Percentiles rank a stretch among this genome's conserved stretches.
These are phyloP conservation scores for Lepilemur septentrionalis DNA, from an alignment of 2,797 vertebrate species.

Conservation along the genomic window DNA sequence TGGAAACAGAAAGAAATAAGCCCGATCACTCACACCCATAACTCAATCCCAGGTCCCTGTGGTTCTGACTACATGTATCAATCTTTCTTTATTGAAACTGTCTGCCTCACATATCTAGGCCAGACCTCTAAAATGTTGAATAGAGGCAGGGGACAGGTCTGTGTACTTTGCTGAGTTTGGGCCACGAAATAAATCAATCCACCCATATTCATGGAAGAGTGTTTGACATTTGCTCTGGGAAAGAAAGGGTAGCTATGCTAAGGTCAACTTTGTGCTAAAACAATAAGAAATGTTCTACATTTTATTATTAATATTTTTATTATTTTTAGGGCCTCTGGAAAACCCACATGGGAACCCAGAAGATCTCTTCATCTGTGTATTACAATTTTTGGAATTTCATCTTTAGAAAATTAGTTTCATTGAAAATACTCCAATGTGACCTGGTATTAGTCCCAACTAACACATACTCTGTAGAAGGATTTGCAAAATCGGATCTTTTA, in stretches of 20 bases:
- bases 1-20: neutral
- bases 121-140: neutral
- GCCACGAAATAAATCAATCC: neutral
- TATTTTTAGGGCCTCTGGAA: neutral
- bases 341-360: neutral
- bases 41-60: neutral
- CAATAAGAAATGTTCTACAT: neutral
- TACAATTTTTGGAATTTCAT: neutral
- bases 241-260: no score
- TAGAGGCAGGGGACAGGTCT: no score
- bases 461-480: neutral
- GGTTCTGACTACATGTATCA: neutral
- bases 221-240: neutral
- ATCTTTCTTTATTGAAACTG: neutral
- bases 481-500: neutral
- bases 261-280: neutral
- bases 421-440: fast-evolving
- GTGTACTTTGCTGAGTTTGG: neutral
- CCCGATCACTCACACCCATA: neutral
- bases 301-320: neutral
- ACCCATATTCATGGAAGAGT: fast-evolving
- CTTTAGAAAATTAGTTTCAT: neutral
- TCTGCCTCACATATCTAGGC: neutral
- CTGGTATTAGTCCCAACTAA: fast-evolving
- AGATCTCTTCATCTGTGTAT: fast-evolving